Evolutionary conservation across 2,113 vertebrate genomes (phyloP), one percentile per base, ranked within the genome.

Genomic region (Ammospiza caudacuta): DNA sequence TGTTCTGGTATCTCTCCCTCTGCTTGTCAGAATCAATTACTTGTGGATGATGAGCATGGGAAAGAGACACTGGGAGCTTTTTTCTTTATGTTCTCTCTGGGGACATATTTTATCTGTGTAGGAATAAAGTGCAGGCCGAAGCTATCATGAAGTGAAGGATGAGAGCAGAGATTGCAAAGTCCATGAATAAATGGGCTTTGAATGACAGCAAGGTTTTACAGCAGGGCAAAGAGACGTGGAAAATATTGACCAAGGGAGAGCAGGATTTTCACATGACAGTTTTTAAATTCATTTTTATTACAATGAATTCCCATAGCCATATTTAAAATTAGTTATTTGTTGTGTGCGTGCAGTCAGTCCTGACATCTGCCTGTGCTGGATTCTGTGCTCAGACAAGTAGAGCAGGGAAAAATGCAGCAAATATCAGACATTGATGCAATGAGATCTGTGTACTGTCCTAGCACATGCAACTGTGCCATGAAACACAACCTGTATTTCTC

Each of bases 41-140:
- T 82, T 90, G 58, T 69, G 73, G 67, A 29, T 89, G 66, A 84
- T 66, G 61, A 96, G 44, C 61, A 83, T 95, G 93, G 76, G 95
- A 93, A 95, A 95, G 73, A 93, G 73, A 16, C 68, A 92, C 77
- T 87, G 92, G 86, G 83, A 94, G 49, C 18, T 29, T 68, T 87
- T 94, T 89, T 35, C 66, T 91, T 68, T 73, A 27, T 85, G 25
- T 62, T 76, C 44, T 89, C 81, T 93, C 68, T 6, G 24, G 81
- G 58, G 62, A 59, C 31, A 15, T 76, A 47, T 86, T 87, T 94
- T 87, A 80, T 92, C 79, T 78, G 18, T 51, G 27, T 33, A 49
- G 68, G 83, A 96, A 87, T 77, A 81, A 87, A 70, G 64, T 64
- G 41, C 67, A 78, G 69, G 49, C 69, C 87, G 74, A 69, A 83